Percentiles rank a stretch among this genome's conserved stretches.
Conservation (phyloP, 1,140 invertebrate genomes). For the Macrotrachela quadricornifera region DNA sequence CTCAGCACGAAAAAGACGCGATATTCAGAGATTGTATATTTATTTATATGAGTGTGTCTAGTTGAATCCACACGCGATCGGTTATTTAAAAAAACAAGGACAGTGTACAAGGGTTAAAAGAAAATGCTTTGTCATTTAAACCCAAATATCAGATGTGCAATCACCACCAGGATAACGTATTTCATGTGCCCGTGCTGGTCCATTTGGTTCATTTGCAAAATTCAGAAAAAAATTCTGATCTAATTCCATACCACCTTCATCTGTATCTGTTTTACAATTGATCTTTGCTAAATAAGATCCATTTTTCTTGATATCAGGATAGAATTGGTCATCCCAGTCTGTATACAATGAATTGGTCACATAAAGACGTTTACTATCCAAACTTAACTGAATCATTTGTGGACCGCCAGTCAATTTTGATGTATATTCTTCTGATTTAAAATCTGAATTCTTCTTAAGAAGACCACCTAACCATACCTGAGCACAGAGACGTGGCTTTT, state of each 20-base stretch:
- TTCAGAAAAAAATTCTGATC: conserved; percentile 72
- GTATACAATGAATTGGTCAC: conserved; percentile 70
- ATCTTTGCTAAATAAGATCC: conserved; percentile 61
- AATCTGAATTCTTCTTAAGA: conserved; percentile 18
- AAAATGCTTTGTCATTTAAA: too few relatives aligned
- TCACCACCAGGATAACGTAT: conserved; percentile 79
- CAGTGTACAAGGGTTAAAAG: too few relatives aligned
- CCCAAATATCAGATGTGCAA: conserved; percentile 91
- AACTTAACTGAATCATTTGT: conserved; percentile 84
- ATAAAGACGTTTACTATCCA: conserved; percentile 81
- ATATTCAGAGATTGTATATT: too few relatives aligned
- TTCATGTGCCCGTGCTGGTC: conserved; percentile 73
- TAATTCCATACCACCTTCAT: conserved; percentile 59
- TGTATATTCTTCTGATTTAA: too few relatives aligned
- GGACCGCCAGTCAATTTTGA: conserved; percentile 51
- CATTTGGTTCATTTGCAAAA: conserved; percentile 66
- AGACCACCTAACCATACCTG: conserved; percentile 31
- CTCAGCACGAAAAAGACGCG: too few relatives aligned
- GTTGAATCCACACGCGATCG: too few relatives aligned
- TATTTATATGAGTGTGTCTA: too few relatives aligned
- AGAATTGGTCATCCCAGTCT: conserved; percentile 80
- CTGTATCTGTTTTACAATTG: conserved; percentile 58
- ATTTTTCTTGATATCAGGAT: conserved; percentile 53
- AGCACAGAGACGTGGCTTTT: conserved; percentile 55
- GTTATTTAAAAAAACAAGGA: too few relatives aligned